Percentiles rank a stretch among this genome's conserved stretches.
Conservation (phyloP, 2,797 vertebrate species). For the Meda fulgida region DNA sequence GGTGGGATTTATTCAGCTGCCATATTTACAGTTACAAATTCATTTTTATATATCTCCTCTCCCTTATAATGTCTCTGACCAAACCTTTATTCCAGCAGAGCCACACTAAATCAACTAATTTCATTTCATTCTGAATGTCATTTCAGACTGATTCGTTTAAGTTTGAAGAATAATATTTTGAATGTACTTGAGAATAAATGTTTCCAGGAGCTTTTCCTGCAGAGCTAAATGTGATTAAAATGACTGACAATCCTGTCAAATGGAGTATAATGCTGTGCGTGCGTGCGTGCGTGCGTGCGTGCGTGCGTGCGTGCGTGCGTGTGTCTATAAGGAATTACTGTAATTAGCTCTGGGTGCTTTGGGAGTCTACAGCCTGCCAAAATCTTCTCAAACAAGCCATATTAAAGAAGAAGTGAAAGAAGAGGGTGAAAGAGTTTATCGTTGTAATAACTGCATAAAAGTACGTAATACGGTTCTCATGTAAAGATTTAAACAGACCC, state of each 20-base stretch:
- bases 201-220: constrained; percentile 8
- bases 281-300: background rate
- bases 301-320: background rate
- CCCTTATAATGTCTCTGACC: background rate
- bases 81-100: background rate
- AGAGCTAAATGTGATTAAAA: constrained; percentile 15
- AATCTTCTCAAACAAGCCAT: constrained; percentile 4
- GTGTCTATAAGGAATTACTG: background rate
- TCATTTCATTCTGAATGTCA: constrained; percentile 2
- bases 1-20: background rate
- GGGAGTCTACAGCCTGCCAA: constrained; percentile 6
- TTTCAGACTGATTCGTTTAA: background rate
- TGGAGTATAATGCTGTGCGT: background rate
- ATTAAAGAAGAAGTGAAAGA: background rate
- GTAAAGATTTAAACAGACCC: background rate
- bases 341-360: constrained; percentile 32
- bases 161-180: constrained; percentile 20
- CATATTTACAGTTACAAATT: background rate
- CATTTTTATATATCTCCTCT: background rate
- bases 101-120: constrained; percentile 16
- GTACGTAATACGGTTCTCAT: background rate
- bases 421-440: background rate
- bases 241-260: constrained; percentile 41
- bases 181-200: constrained; percentile 12
- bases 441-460: too few species aligned